Evolutionary conservation across 2,888 invertebrate genomes (phyloP).

Genomic region (Acronicta psi): DNA sequence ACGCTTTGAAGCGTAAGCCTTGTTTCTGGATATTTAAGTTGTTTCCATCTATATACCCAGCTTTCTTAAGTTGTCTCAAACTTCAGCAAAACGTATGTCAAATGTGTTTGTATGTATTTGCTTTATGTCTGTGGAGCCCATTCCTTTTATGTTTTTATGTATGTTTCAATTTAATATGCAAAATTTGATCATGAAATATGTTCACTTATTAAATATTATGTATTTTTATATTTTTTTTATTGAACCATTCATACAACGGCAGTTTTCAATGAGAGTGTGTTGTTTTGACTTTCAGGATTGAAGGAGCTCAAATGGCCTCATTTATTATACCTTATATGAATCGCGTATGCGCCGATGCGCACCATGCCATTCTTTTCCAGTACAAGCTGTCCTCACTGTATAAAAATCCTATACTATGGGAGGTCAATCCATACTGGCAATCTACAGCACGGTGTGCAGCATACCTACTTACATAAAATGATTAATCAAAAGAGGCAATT

Average conservation of each 20-base stretch:
- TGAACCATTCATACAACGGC: neutral
- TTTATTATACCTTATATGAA: too few species aligned
- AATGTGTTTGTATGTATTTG: conserved; percentile 49
- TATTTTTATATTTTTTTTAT: neutral
- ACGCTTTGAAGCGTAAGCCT: conserved; percentile 22
- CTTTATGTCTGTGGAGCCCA: conserved; percentile 69
- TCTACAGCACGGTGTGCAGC: too few species aligned
- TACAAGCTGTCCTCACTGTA: too few species aligned
- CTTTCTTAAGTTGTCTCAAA: conserved; percentile 49
- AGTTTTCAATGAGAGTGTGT: too few species aligned
- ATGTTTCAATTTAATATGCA: conserved; percentile 42
- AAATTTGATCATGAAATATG: conserved; percentile 10
- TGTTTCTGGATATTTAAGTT: conserved; percentile 24
- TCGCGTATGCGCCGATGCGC: too few species aligned
- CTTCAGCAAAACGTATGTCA: conserved; percentile 42
- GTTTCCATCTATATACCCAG: conserved; percentile 61
- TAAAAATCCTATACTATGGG: too few species aligned
- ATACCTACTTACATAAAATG: too few species aligned
- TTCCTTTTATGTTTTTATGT: conserved; percentile 57
- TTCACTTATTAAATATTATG: conserved; percentile 4
- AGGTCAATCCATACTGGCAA: too few species aligned
- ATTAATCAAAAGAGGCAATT: too few species aligned
- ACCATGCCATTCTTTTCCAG: too few species aligned
- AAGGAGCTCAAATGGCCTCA: too few species aligned
- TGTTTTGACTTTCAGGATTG: too few species aligned